A percentile compares a stretch with the other conserved stretches of the same genome.
These are phyloP conservation scores for Papilio polyxenes DNA, from an alignment of 1,140 invertebrate species.

Conservation along the genomic window DNA sequence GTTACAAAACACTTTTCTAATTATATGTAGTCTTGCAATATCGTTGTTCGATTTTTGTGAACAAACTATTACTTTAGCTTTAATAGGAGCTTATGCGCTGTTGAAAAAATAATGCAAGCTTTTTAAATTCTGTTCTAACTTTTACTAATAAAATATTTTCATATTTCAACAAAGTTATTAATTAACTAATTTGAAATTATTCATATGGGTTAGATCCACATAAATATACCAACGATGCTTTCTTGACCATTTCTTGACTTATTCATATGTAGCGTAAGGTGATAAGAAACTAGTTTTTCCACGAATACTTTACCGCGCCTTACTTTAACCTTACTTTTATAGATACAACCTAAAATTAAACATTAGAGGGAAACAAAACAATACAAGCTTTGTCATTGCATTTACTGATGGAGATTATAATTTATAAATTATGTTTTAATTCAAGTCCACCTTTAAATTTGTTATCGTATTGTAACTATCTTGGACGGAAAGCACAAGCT, in stretches of 20 bases:
- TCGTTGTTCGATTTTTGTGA: too few species aligned
- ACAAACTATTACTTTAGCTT: too few species aligned
- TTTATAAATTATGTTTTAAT: too few species aligned
- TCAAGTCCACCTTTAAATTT: not conserved
- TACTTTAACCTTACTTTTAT: conserved; percentile 2
- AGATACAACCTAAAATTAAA: conserved; percentile 25
- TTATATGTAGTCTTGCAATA: too few species aligned
- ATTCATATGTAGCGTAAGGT: not conserved
- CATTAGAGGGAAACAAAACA: conserved; percentile 28
- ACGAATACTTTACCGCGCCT: conserved; percentile 33
- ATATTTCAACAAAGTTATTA: not conserved
- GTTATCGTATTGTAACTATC: too few species aligned
- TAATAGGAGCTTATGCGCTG: too few species aligned
- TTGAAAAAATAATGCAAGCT: too few species aligned
- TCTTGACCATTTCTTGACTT: conserved; percentile 12
- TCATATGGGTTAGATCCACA: not conserved
- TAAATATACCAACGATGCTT: not conserved
- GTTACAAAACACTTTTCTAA: too few species aligned
- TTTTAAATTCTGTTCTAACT: too few species aligned
- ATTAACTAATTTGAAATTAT: not conserved
- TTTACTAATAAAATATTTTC: not conserved
- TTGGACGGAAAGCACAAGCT: not conserved
- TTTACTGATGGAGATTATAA: not conserved
- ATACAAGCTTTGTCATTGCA: conserved; percentile 7
- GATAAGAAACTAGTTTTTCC: conserved; percentile 25